These are phyloP conservation scores for Oncorhynchus kisutch DNA, from an alignment of 2,113 vertebrate species.

Conservation along the genomic window DNA sequence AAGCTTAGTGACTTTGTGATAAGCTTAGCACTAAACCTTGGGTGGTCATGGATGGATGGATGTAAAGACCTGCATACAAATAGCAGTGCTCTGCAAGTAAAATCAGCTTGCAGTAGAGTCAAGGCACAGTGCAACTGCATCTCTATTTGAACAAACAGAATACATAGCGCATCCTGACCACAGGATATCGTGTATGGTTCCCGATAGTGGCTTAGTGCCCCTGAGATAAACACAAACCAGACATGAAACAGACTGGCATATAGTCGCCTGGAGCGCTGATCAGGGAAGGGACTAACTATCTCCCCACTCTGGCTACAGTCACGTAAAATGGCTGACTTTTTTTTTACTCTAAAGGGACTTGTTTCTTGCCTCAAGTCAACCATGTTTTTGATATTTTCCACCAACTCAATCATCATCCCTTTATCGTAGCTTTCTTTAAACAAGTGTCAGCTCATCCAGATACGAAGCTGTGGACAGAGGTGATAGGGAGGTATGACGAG, in stretches of 20 bases:
- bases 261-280: conserved; percentile 1
- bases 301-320: neutral
- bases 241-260: conserved; percentile 12
- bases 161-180: neutral
- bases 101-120: neutral
- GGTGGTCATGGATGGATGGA: neutral
- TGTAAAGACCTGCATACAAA: neutral
- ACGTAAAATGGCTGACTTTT: neutral
- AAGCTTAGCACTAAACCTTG: neutral
- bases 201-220: neutral
- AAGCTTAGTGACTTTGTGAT: conserved; percentile 1
- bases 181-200: neutral
- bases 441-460: neutral
- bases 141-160: neutral
- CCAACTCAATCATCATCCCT: neutral
- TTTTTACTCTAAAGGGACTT: neutral
- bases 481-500: neutral
- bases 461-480: neutral
- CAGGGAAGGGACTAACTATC: neutral
- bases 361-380: neutral
- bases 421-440: neutral
- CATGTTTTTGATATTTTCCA: neutral
- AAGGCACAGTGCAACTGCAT: neutral
- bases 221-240: conserved; percentile 11
- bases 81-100: neutral